These are phyloP conservation scores for Bruchidius siliquastri DNA, from an alignment of 2,888 invertebrate species.

Conservation along the genomic window DNA sequence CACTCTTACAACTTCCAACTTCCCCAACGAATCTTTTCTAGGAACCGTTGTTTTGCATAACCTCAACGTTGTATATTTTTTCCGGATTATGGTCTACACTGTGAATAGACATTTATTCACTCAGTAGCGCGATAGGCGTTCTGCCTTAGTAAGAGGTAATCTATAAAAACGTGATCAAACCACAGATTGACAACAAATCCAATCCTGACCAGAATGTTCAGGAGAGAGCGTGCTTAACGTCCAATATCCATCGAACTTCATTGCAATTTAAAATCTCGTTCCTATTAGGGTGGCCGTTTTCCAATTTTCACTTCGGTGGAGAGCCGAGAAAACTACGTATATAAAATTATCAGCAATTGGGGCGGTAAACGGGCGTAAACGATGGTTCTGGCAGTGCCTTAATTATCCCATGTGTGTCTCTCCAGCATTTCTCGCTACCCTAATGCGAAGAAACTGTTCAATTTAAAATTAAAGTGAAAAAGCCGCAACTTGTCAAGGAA, in stretches of 20 bases:
- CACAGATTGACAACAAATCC: not conserved
- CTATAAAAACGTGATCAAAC: no score
- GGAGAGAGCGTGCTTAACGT: not conserved
- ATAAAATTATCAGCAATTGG: not conserved
- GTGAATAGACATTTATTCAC: no score
- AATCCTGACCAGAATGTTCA: not conserved
- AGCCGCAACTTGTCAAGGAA: constrained; percentile 24
- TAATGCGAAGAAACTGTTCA: constrained; percentile 15
- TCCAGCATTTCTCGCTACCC: not conserved
- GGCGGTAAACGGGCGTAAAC: not conserved
- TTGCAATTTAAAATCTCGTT: not conserved
- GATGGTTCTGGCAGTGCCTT: not conserved
- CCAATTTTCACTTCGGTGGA: not conserved
- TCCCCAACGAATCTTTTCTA: no score
- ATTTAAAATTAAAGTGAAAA: constrained; percentile 25
- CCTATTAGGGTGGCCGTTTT: not conserved
- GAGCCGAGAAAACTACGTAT: not conserved
- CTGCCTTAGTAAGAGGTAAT: no score
- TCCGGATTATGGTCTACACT: no score
- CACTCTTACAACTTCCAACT: no score
- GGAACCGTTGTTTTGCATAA: no score
- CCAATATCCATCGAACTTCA: not conserved
- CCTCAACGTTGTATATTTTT: no score
- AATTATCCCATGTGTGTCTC: not conserved
- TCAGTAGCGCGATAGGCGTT: no score